Base-by-base conservation (phyloP, 2,888 invertebrate species). In the Epirrita christyi region DNA sequence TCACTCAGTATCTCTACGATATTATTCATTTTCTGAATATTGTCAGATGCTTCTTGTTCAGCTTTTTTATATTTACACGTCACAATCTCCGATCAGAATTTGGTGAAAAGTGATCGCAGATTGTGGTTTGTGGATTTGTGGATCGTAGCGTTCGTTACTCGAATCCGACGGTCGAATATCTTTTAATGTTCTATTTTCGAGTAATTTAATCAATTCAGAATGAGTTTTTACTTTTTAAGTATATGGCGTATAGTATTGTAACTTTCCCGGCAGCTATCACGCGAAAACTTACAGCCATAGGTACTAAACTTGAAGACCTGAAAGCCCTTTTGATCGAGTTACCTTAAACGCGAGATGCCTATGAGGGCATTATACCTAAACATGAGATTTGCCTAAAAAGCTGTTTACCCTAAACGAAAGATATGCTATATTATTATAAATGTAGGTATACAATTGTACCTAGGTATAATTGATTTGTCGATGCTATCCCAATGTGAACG, bases 31-130 rank as follows among this genome's bases (percentile, higher is more conserved):
- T n/a, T n/a, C n/a, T n/a, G n/a, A n/a, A n/a, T n/a, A n/a, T n/a
- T n/a, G n/a, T n/a, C n/a, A n/a, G n/a, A n/a, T n/a, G n/a, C n/a
- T n/a, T n/a, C n/a, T n/a, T n/a, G n/a, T n/a, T n/a, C n/a, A n/a
- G n/a, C n/a, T n/a, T n/a, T n/a, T n/a, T n/a, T n/a, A n/a, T n/a
- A n/a, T n/a, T n/a, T n/a, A n/a, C n/a, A n/a, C n/a, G 47, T 64
- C 63, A 70, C 63, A 68, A 67, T 66, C 49, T 53, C 57, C 58
- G 59, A 63, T 60, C 63, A 61, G 58, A 43, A 2, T 27, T 41
- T 46, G 7, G 58, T 21, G 62, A 60, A 56, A 62, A 56, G 44
- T 58, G 60, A 67, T 70, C 61, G 14, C n/a, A 32, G 45, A 59
- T 54, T 48, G 45, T 41, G 15, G 10, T 14, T 11, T 48, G 56